phyloP scores from a whole-genome alignment of 2,113 vertebrate species.

The Aramus guarauna region DNA sequence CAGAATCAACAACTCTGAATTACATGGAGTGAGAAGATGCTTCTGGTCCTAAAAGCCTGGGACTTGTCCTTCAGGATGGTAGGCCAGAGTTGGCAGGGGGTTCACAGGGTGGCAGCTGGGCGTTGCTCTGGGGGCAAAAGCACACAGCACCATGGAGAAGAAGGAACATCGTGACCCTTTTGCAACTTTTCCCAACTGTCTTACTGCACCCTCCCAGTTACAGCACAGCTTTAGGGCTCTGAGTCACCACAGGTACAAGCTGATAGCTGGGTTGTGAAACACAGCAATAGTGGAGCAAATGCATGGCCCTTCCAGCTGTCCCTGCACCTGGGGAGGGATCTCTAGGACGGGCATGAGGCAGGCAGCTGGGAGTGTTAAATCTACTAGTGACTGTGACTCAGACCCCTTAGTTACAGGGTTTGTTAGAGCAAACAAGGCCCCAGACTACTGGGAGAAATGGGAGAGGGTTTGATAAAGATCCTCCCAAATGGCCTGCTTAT shows the following conservation, averaged over 20 bases:
- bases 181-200: neutral
- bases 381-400: neutral
- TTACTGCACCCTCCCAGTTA: neutral
- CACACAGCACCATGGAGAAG: neutral
- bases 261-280: conserved; percentile 18
- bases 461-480: neutral
- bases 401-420: neutral
- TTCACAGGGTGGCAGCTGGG: neutral
- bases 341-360: neutral
- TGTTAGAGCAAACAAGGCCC: conserved; percentile 19
- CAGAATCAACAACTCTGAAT: neutral
- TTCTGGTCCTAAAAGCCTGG: neutral
- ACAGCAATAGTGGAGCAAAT: neutral
- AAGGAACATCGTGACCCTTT: neutral
- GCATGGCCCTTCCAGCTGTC: neutral
- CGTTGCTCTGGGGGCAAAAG: neutral
- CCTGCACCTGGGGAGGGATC: neutral
- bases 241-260: conserved; percentile 8
- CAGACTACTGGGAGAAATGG: neutral
- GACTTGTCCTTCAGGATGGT: neutral
- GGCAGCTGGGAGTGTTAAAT: neutral
- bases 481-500: neutral
- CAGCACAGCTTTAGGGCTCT: neutral
- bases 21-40: neutral
- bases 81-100: neutral